phyloP scores from a whole-genome alignment of 2,888 invertebrate species.

The Rhopalosiphum nymphaeae region DNA sequence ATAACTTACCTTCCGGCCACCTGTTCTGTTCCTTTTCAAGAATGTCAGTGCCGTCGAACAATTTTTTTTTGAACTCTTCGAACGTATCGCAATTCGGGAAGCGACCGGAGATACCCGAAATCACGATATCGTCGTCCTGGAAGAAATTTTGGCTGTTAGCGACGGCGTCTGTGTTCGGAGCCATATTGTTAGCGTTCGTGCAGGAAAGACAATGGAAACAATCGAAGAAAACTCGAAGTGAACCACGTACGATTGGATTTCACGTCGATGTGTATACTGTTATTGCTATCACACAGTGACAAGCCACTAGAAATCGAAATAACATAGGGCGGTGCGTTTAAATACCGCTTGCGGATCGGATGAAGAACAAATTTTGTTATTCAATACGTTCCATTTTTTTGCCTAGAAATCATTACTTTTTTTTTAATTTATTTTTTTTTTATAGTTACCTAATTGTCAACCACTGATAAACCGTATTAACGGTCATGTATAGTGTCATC shows the following conservation, averaged over 20 bases:
- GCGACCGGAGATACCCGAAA: conserved; percentile 84
- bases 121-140: conserved; percentile 73
- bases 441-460: not conserved
- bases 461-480: not conserved
- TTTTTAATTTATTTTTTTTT: not conserved
- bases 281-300: not conserved
- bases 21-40: conserved; percentile 90
- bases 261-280: not conserved
- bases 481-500: not conserved
- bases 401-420: not conserved
- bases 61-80: conserved; percentile 91
- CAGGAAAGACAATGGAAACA: not conserved
- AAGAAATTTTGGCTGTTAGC: not conserved
- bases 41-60: conserved; percentile 88
- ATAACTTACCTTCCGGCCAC: conserved; percentile 81
- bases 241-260: not conserved
- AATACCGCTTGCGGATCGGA: not conserved
- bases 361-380: conserved; percentile 8
- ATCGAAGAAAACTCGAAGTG: not conserved
- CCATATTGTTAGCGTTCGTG: conserved; percentile 10
- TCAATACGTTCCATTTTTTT: not conserved
- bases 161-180: conserved; percentile 20
- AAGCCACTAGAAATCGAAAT: conserved; percentile 32
- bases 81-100: conserved; percentile 91
- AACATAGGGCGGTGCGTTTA: not conserved